phyloP scores from a whole-genome alignment of 2,797 vertebrate species.

The Catostomus latipinnis region DNA sequence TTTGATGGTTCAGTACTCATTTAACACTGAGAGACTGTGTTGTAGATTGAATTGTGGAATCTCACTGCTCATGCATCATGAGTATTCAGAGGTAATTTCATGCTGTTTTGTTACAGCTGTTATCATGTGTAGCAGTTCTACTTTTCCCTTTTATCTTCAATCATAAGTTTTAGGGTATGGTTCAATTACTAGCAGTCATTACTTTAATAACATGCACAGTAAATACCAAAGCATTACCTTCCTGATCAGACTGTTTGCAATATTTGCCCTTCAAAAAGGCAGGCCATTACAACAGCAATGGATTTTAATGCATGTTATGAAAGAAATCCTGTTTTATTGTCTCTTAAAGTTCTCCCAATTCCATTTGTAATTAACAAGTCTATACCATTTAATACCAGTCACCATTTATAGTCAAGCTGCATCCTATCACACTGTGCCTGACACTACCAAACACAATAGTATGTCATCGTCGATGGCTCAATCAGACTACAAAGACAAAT shows the following conservation, averaged over 20 bases:
- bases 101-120: constrained; percentile 52
- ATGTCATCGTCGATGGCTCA: neutral
- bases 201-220: constrained; percentile 47
- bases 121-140: constrained; percentile 43
- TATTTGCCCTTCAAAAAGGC: constrained; percentile 2
- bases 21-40: constrained; percentile 24
- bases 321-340: constrained; percentile 41
- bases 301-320: constrained; percentile 57
- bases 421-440: constrained; percentile 20
- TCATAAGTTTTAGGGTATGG: neutral
- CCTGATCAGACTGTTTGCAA: constrained; percentile 30
- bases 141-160: too few species aligned
- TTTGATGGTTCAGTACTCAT: neutral
- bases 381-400: constrained; percentile 12
- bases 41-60: constrained; percentile 27
- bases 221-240: constrained; percentile 63
- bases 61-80: constrained; percentile 73
- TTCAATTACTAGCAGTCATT: neutral
- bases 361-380: neutral
- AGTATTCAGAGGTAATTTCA: constrained; percentile 60
- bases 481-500: constrained; percentile 18
- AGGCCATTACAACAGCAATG: constrained; percentile 49
- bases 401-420: constrained; percentile 5
- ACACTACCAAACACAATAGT: constrained; percentile 8
- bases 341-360: constrained; percentile 9